Percentiles rank a stretch among this genome's conserved stretches.
These are phyloP conservation scores for Bilobella aurantiaca DNA, from an alignment of 1,140 invertebrate species.

Conservation along the genomic window DNA sequence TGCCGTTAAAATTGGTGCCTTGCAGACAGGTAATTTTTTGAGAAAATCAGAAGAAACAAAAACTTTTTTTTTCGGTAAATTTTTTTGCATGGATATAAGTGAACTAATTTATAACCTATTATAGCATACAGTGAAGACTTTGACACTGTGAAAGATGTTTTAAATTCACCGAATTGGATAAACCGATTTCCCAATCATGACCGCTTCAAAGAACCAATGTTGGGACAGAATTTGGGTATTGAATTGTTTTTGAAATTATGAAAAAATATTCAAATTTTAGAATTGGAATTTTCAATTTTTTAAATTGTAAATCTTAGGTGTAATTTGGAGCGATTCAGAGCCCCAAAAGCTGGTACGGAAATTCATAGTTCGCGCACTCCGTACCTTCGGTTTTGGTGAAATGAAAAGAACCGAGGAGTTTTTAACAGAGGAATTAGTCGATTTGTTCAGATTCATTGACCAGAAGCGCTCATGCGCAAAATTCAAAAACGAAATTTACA, in stretches of 20 bases:
- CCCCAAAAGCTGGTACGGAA: not conserved
- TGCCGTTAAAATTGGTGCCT: not conserved
- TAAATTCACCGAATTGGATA: not conserved
- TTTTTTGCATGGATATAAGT: too few relatives aligned
- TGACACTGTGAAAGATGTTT: not conserved
- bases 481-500: not conserved
- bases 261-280: not conserved
- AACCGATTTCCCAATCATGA: not conserved
- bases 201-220: not conserved
- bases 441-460: not conserved
- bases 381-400: constrained; percentile 7
- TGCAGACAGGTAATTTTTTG: not conserved
- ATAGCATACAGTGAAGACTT: constrained; percentile 6
- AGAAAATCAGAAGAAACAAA: too few relatives aligned
- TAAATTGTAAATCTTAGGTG: not conserved
- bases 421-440: not conserved
- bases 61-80: too few relatives aligned
- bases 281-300: not conserved
- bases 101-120: too few relatives aligned
- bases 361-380: not conserved
- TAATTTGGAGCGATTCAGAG: not conserved
- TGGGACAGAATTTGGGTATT: not conserved
- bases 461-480: not conserved
- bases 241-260: not conserved
- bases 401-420: not conserved